Conservation (phyloP, 2,113 vertebrate genomes). For the Silurus meridionalis region DNA sequence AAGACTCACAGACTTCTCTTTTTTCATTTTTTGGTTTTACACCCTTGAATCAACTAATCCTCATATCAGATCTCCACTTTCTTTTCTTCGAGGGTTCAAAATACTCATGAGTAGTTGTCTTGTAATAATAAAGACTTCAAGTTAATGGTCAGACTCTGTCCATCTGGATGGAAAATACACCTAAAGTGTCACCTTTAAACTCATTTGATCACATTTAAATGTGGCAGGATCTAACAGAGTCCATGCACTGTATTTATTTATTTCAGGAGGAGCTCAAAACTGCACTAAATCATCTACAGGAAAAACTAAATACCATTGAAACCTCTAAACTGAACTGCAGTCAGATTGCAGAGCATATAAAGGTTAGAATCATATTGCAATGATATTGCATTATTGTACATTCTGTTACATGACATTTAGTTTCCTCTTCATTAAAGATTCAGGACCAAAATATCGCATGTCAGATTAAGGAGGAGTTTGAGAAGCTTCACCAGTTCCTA, state of each 20-base stretch:
- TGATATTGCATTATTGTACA: not conserved
- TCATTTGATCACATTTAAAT: not conserved
- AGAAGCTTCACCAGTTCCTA: slow-evolving; percentile 22
- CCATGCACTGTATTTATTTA: slow-evolving; percentile 13
- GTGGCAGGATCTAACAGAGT: not conserved
- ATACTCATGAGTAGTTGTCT: too few relatives aligned
- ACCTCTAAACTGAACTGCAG: slow-evolving; percentile 11
- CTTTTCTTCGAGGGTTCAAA: too few relatives aligned
- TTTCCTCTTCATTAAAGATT: slow-evolving; percentile 1
- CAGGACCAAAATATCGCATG: slow-evolving; percentile 16
- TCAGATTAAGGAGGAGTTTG: slow-evolving; percentile 28
- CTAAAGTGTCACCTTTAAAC: not conserved
- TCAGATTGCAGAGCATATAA: slow-evolving; percentile 29
- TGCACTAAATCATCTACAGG: slow-evolving; percentile 15
- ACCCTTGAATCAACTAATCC: too few relatives aligned
- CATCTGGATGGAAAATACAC: too few relatives aligned
- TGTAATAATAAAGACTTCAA: too few relatives aligned
- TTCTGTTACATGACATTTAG: not conserved
- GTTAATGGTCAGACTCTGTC: too few relatives aligned
- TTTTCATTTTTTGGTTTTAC: too few relatives aligned
- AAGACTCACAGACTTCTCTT: too few relatives aligned
- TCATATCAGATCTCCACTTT: too few relatives aligned
- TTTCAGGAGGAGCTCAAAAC: slow-evolving; percentile 31
- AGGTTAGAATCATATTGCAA: slow-evolving; percentile 8
- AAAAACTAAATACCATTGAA: slow-evolving; percentile 11